Base-by-base conservation (phyloP, 2,113 vertebrate species). In the Leptobrachium ailaonicum region DNA sequence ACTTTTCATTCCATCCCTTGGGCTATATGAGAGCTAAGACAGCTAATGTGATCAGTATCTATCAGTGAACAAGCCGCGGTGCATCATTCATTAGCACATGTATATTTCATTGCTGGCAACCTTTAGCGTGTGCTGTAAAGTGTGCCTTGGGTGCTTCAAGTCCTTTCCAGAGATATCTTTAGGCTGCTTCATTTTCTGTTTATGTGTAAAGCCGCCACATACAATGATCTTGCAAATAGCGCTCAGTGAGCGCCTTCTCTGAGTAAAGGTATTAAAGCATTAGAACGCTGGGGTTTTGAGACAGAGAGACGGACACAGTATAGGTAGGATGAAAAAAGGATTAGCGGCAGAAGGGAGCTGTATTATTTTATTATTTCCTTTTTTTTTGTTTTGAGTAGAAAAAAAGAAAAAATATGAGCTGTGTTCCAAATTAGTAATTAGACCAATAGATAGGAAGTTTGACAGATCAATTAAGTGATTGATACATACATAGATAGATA, bases 251-350 rank as follows among this genome's bases (percentile, higher is more conserved):
- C 42, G 77, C 47, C 62, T 64, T 14, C 45, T 66, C 44, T 66
- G 20, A 73, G 62, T 54, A 54, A 79, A 66, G 60, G 47, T 53
- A 72, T 72, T 66, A 73, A 58, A 71, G 60, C 62, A 72, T 79
- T 79, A 72, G 47, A 32, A 32, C 20, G 20, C 20, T 32, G 20
- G 20, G 20, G 20, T 32, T 32, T 32, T 32, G 20, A 32, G 20
- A 32, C 20, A 32, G 20, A 32, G 20, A 32, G 20, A 32, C 20
- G 20, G 20, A 32, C 20, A 32, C 20, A 32, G 20, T 32, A 32
- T 32, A 32, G 20, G 20, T 32, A 32, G 20, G 20, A 32, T 32
- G 20, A 32, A 32, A 32, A 32, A 32, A 32, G 20, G 20, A 32
- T 32, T 32, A 32, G 20, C 20, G 20, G 20, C 20, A 32, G 20